Evolutionary conservation across 2,797 vertebrate species (phyloP).

Genomic region (Scleropages formosus): DNA sequence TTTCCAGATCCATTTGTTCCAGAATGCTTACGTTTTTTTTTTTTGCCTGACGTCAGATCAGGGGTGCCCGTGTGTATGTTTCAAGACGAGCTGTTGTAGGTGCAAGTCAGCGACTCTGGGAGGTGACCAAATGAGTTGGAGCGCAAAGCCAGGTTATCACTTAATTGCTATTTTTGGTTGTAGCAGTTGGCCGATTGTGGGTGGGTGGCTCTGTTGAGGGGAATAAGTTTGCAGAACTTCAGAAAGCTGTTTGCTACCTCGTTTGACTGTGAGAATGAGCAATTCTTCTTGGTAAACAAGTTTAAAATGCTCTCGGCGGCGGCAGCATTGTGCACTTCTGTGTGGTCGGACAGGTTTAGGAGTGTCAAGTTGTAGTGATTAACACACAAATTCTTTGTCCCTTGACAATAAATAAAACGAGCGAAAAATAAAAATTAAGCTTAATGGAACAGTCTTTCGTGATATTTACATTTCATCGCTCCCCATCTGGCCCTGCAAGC

Average conservation of each 20-base stretch:
- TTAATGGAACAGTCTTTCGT: too few species aligned
- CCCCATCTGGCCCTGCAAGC: too few species aligned
- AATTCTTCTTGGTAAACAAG: conserved; percentile 26
- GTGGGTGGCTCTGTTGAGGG: conserved; percentile 19
- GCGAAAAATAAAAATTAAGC: neutral
- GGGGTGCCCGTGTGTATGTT: conserved; percentile 17
- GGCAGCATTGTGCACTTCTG: conserved; percentile 13
- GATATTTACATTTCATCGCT: too few species aligned
- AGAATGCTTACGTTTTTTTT: conserved; percentile 30
- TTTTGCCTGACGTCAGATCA: conserved; percentile 22
- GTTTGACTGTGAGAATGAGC: conserved; percentile 24
- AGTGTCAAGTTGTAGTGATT: neutral
- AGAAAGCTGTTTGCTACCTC: conserved; percentile 28
- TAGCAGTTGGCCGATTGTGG: conserved; percentile 23
- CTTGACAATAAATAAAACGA: neutral
- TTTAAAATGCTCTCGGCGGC: conserved; percentile 20
- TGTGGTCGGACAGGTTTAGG: conserved; percentile 24
- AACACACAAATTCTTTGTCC: conserved; percentile 4
- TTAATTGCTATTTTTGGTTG: conserved; percentile 31
- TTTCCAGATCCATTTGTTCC: conserved; percentile 17
- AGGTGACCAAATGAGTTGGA: conserved; percentile 24
- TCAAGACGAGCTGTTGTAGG: conserved; percentile 26
- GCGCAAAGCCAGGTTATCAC: conserved; percentile 27
- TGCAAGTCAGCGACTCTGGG: conserved; percentile 23
- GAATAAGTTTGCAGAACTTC: conserved; percentile 40